Conservation (phyloP, 1,140 invertebrate species). For the Hypothenemus hampei region DNA sequence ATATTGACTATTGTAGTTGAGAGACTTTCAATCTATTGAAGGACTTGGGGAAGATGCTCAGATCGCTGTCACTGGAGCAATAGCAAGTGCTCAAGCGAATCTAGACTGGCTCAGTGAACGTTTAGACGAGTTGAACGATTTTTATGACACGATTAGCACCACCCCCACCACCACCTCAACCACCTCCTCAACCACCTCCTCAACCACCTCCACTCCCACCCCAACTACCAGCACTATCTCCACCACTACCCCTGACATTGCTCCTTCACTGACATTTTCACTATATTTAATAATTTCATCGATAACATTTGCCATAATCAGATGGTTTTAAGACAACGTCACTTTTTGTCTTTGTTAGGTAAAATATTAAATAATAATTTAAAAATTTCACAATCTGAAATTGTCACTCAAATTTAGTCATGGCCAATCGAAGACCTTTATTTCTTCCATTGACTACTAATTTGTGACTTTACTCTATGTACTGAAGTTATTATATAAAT, state of each 20-base stretch:
- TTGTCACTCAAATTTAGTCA: too few species aligned
- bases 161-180: background rate
- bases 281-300: background rate
- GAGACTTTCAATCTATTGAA: constrained; percentile 11
- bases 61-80: constrained; percentile 8
- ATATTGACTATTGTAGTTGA: constrained; percentile 24
- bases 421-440: too few species aligned
- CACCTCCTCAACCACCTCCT: background rate
- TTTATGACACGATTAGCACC: constrained; percentile 3
- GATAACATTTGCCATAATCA: too few species aligned
- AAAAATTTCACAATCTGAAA: too few species aligned
- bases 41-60: constrained; percentile 15
- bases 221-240: background rate
- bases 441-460: too few species aligned
- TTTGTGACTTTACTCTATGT: too few species aligned
- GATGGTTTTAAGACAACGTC: too few species aligned
- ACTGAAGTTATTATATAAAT: too few species aligned
- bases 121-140: constrained; percentile 6
- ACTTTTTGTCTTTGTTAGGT: too few species aligned
- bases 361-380: too few species aligned
- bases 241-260: background rate
- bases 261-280: background rate
- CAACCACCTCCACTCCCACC: background rate
- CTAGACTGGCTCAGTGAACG: constrained; percentile 10
- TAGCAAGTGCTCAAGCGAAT: constrained; percentile 17